phyloP scores from a whole-genome alignment of 2,797 vertebrate genomes.

The Meda fulgida region DNA sequence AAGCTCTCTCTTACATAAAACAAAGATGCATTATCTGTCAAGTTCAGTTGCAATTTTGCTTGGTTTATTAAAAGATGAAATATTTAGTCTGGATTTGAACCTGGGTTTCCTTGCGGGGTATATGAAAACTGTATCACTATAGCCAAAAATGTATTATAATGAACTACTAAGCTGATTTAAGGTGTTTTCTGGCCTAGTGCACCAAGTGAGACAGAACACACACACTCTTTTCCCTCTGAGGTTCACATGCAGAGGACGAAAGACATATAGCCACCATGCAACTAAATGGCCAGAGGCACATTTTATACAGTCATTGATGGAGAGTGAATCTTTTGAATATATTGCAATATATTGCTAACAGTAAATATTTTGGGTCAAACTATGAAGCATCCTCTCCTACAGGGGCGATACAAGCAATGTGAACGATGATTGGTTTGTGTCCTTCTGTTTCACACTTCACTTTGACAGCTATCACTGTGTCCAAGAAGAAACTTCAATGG shows the following conservation, averaged over 20 bases:
- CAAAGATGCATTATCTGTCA: neutral
- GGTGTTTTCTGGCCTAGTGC: neutral
- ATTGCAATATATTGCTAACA: constrained; percentile 5
- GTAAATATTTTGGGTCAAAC: constrained; percentile 37
- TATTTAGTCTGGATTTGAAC: neutral
- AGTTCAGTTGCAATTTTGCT: neutral
- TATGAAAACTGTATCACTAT: neutral
- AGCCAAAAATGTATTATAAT: neutral
- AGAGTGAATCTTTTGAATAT: neutral
- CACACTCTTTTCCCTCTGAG: constrained; percentile 24
- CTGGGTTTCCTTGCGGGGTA: neutral
- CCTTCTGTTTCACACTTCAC: constrained; percentile 39
- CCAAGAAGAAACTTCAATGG: constrained; percentile 51
- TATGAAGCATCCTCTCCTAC: constrained; percentile 26
- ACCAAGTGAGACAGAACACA: neutral
- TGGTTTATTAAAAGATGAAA: neutral
- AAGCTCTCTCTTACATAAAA: neutral
- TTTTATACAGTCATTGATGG: neutral
- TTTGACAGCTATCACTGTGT: constrained; percentile 30
- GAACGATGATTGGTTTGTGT: constrained; percentile 40
- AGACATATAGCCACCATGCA: constrained; percentile 16
- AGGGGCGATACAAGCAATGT: constrained; percentile 31
- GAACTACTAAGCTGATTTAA: neutral
- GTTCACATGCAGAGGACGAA: constrained; percentile 28
- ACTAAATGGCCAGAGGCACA: constrained; percentile 6